A percentile compares a stretch with the other conserved stretches of the same genome.
Evolutionary conservation across 2,888 invertebrate genomes (phyloP).

Genomic region (Pimpla rufipes): DNA sequence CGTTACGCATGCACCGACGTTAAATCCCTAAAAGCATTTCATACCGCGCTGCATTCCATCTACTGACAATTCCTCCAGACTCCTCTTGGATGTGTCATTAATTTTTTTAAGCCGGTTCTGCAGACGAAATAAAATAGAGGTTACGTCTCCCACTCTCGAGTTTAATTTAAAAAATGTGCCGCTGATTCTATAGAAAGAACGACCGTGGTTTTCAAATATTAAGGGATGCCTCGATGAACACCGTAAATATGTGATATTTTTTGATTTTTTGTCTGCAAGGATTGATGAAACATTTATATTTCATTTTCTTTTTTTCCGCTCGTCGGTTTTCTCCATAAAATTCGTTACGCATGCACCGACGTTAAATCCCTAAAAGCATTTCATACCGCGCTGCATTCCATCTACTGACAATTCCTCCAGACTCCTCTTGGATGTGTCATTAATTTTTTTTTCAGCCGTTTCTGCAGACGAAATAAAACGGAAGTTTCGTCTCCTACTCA

Average conservation of each 20-base stretch:
- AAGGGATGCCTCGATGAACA: too few relatives aligned
- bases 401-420: not conserved
- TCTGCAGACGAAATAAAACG: too few relatives aligned
- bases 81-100: not conserved
- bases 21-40: not conserved
- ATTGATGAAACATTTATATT: too few relatives aligned
- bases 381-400: not conserved
- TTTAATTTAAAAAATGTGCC: too few relatives aligned
- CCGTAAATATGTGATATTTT: not conserved
- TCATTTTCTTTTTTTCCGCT: not conserved
- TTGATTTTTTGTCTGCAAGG: not conserved
- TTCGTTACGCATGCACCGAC: not conserved
- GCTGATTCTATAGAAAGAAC: too few relatives aligned
- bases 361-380: not conserved
- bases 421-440: slow-evolving; percentile 22
- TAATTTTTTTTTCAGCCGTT: too few relatives aligned
- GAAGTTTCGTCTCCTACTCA: too few relatives aligned
- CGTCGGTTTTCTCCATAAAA: too few relatives aligned
- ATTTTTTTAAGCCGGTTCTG: too few relatives aligned
- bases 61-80: not conserved
- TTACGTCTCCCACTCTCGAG: too few relatives aligned
- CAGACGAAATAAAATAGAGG: too few relatives aligned
- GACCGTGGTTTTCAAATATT: too few relatives aligned
- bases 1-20: not conserved
- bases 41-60: not conserved